Conservation (phyloP, 2,113 vertebrate genomes). For the Catharus fuscescens region DNA sequence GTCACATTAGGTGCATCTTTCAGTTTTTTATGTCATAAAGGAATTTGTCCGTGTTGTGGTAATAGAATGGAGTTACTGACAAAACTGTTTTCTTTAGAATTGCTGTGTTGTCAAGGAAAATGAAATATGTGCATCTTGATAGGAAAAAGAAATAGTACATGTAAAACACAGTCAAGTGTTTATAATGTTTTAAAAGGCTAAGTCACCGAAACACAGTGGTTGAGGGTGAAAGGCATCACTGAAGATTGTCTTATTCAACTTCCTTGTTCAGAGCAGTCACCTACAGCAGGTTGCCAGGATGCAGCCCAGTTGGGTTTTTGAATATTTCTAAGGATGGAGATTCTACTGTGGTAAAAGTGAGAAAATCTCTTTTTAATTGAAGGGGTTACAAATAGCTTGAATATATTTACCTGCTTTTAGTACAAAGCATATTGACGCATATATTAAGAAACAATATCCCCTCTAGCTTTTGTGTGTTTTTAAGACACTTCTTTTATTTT, state of each 20-base stretch:
- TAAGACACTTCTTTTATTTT: neutral
- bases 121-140: neutral
- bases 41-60: neutral
- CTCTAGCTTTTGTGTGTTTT: neutral
- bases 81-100: neutral
- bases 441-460: neutral
- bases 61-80: neutral
- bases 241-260: neutral
- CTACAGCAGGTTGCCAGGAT: neutral
- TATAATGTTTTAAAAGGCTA: neutral
- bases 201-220: neutral
- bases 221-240: neutral
- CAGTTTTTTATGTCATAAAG: neutral
- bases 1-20: neutral
- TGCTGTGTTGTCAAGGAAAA: neutral
- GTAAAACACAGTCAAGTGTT: neutral
- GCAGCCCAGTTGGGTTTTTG: neutral
- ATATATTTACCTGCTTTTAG: neutral
- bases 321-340: neutral
- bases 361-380: neutral
- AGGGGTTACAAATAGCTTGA: neutral
- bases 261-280: neutral
- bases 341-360: neutral
- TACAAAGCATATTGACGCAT: neutral
- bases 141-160: neutral